A percentile compares a stretch with the other conserved stretches of the same genome.
Evolutionary conservation across 2,113 vertebrate genomes (phyloP).

Genomic region (Odocoileus virginianus): DNA sequence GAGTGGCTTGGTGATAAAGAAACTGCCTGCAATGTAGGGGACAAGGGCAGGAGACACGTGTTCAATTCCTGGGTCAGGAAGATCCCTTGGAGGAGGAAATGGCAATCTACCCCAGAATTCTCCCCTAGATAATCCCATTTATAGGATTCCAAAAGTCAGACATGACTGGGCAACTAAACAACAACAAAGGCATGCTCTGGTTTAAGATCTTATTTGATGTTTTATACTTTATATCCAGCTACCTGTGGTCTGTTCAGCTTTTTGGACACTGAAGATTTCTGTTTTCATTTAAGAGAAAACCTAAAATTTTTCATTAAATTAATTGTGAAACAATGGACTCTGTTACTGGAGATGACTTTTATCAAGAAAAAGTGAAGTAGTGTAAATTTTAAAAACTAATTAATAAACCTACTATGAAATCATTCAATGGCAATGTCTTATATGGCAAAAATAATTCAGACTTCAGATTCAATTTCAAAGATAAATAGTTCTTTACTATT

Average conservation of each 20-base stretch:
- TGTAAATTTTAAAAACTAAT: constrained; percentile 68
- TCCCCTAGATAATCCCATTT: not conserved
- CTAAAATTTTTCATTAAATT: constrained; percentile 64
- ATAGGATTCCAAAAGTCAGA: not conserved
- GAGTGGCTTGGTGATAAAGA: not conserved
- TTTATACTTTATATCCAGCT: constrained; percentile 46
- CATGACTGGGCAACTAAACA: not conserved
- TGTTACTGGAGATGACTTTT: constrained; percentile 66
- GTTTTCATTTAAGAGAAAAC: constrained; percentile 59
- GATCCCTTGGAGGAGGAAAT: not conserved
- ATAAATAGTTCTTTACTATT: not conserved
- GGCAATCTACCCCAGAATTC: not conserved
- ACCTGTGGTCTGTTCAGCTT: constrained; percentile 32
- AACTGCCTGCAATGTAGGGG: not conserved
- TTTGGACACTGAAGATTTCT: constrained; percentile 21
- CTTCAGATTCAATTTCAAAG: constrained; percentile 50
- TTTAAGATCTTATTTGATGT: constrained; percentile 45
- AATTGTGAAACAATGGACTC: constrained; percentile 60
- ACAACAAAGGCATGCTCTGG: not conserved
- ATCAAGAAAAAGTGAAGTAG: constrained; percentile 70
- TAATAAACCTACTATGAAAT: constrained; percentile 64
- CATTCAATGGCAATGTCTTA: constrained; percentile 51
- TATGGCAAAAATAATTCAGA: constrained; percentile 61
- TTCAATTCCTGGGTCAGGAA: not conserved
- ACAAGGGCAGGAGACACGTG: not conserved